These are phyloP conservation scores for Rhynchonema sp. DNA, from an alignment of 2,888 invertebrate genomes.

Conservation along the genomic window DNA sequence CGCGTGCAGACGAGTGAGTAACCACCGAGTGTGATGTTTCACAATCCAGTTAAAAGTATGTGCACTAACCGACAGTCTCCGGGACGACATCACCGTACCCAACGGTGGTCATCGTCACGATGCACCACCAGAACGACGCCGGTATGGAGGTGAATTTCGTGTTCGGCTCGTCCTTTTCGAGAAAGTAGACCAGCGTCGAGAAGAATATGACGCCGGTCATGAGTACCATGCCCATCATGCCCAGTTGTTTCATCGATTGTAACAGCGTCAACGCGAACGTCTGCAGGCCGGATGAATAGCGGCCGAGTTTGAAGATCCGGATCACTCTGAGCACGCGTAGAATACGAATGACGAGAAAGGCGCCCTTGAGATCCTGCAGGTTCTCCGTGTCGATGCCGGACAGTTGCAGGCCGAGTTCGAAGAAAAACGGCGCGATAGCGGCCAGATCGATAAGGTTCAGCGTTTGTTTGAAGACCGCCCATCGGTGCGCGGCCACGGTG, in stretches of 20 bases:
- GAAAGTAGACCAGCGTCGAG: slow-evolving; percentile 20
- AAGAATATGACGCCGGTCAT: slow-evolving; percentile 23
- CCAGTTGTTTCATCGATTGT: slow-evolving; percentile 15
- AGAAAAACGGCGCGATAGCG: slow-evolving; percentile 20
- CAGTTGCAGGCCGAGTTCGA: slow-evolving; percentile 16
- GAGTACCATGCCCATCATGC: slow-evolving; percentile 24
- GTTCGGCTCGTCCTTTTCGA: slow-evolving; percentile 21
- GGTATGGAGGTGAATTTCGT: slow-evolving; percentile 19
- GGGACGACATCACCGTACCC: slow-evolving; percentile 4
- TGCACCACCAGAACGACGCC: slow-evolving; percentile 20
- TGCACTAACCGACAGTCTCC: slow-evolving; percentile 1
- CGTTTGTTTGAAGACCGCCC: slow-evolving; percentile 14
- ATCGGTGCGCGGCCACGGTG: slow-evolving; percentile 15
- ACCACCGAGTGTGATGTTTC: too few relatives aligned
- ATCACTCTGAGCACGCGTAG: slow-evolving; percentile 21
- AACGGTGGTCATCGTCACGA: slow-evolving; percentile 5
- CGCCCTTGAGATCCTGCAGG: slow-evolving; percentile 20
- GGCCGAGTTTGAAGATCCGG: slow-evolving; percentile 20
- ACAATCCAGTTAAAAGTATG: too few relatives aligned
- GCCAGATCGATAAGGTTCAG: slow-evolving; percentile 21
- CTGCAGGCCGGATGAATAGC: slow-evolving; percentile 20
- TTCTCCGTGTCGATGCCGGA: slow-evolving; percentile 19
- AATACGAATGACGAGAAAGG: slow-evolving; percentile 20
- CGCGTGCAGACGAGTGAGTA: too few relatives aligned
- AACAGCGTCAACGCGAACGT: slow-evolving; percentile 21